Evolutionary conservation across 2,113 vertebrate species (phyloP).

Genomic region (Polyodon spathula): DNA sequence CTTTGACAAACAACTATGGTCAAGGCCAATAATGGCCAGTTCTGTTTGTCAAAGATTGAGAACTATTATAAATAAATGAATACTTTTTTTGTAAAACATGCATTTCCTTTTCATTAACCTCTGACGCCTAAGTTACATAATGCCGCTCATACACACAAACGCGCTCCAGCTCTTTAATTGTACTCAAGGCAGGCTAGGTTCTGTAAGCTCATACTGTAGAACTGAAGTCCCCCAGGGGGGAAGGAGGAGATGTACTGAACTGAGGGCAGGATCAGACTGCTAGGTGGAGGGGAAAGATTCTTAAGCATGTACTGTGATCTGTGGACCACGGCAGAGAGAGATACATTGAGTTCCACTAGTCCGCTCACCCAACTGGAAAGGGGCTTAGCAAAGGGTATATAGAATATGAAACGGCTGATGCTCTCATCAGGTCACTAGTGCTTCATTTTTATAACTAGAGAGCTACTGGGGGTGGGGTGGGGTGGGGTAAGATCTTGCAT

Average conservation of each 20-base stretch:
- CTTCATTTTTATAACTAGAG: background rate
- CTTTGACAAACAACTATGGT: too few species aligned
- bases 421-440: slow-evolving; percentile 4
- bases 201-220: background rate
- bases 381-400: background rate
- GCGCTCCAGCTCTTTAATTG: background rate
- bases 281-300: background rate
- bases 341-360: slow-evolving; percentile 4
- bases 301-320: background rate
- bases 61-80: too few species aligned
- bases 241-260: background rate
- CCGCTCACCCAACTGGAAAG: slow-evolving; percentile 2
- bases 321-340: background rate
- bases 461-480: background rate
- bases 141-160: background rate
- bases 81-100: background rate
- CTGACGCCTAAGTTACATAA: background rate
- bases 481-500: too few species aligned
- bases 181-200: background rate
- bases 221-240: background rate
- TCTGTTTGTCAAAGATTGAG: background rate
- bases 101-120: background rate
- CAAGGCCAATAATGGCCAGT: too few species aligned
- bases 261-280: background rate
- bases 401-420: slow-evolving; percentile 8